These are phyloP conservation scores for Poeciliopsis gracilis DNA, from an alignment of 2,797 vertebrate species.

Conservation along the genomic window DNA sequence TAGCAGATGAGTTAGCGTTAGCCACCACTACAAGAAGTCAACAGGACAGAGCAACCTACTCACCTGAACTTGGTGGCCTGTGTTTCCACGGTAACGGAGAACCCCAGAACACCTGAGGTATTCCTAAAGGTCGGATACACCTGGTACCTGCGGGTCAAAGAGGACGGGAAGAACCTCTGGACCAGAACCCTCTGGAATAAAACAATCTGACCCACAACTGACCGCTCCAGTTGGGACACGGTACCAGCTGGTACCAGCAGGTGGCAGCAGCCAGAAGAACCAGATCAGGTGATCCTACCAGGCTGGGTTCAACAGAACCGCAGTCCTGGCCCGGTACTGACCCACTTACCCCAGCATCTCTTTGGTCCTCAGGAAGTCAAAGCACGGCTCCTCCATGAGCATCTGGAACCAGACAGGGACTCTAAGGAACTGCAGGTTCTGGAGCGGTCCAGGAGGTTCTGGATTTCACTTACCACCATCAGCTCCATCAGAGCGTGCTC, in stretches of 20 bases:
- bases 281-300: background rate
- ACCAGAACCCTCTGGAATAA: background rate
- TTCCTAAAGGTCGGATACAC: conserved; percentile 96
- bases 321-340: too few species aligned
- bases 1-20: too few species aligned
- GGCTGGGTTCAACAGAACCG: background rate
- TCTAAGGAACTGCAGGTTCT: background rate
- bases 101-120: conserved; percentile 93
- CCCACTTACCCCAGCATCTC: conserved; percentile 89
- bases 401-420: conserved; percentile 76
- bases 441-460: background rate
- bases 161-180: background rate
- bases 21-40: background rate
- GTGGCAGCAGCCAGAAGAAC: background rate
- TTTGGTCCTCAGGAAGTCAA: conserved; percentile 96
- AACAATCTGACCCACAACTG: too few species aligned
- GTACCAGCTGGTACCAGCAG: too few species aligned
- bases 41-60: conserved; percentile 56
- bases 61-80: conserved; percentile 97
- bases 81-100: conserved; percentile 95
- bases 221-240: too few species aligned
- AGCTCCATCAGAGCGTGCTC: conserved; percentile 95
- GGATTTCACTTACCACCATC: conserved; percentile 87
- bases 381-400: conserved; percentile 98
- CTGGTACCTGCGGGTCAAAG: conserved; percentile 82